Percentiles rank a stretch among this genome's conserved stretches.
phyloP scores from a whole-genome alignment of 2,113 vertebrate species.

The Microtus richardsoni region DNA sequence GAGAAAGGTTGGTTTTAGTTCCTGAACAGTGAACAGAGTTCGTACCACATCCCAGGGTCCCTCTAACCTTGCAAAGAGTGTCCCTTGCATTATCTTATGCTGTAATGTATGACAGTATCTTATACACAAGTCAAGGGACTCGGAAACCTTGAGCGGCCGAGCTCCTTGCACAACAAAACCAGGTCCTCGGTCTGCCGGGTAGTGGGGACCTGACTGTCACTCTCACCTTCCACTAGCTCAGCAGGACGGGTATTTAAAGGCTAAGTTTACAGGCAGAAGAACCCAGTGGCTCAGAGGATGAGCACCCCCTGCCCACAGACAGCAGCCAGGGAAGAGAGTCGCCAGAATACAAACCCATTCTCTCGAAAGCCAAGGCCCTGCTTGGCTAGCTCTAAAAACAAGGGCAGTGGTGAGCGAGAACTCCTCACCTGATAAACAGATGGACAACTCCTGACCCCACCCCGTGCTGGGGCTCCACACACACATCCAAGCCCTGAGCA shows the following conservation, averaged over 20 bases:
- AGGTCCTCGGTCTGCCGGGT: no score
- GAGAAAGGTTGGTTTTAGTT: not conserved
- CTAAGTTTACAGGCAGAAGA: not conserved
- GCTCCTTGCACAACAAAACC: not conserved
- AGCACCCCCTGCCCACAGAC: not conserved
- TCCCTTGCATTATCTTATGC: not conserved
- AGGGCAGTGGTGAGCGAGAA: not conserved
- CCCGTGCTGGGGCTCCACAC: not conserved
- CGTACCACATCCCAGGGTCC: not conserved
- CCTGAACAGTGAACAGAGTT: not conserved
- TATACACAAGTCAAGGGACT: not conserved
- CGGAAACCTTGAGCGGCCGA: not conserved
- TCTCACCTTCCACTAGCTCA: not conserved
- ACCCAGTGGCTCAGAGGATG: not conserved
- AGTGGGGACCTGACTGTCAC: not conserved
- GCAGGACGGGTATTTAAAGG: not conserved
- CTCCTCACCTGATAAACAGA: not conserved
- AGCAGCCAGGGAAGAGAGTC: not conserved
- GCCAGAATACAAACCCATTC: conserved; percentile 5
- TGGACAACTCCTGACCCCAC: not conserved
- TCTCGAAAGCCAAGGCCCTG: not conserved
- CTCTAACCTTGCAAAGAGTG: not conserved
- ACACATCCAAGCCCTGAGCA: not conserved
- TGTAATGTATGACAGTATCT: not conserved
- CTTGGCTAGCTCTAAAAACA: not conserved